Evolutionary conservation across 2,888 invertebrate species (phyloP).

Genomic region (Eristalinus aeneus): DNA sequence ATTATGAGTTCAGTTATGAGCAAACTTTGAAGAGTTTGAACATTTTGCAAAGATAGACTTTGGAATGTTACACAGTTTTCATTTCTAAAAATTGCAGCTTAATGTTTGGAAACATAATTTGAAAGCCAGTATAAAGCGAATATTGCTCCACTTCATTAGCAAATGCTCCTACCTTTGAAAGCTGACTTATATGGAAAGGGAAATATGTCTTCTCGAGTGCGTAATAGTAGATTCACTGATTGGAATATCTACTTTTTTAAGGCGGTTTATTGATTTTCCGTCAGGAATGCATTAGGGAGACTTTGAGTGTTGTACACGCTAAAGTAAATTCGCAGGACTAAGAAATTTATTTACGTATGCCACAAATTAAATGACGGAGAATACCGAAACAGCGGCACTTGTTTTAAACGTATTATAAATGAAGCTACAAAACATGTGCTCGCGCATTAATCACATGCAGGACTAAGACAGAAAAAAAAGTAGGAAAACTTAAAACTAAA

Average conservation of each 20-base stretch:
- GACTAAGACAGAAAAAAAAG: slow-evolving; percentile 26
- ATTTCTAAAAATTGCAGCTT: no score
- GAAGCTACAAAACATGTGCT: background rate
- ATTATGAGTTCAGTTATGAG: no score
- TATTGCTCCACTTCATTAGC: background rate
- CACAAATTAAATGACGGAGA: no score
- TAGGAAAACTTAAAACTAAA: slow-evolving; percentile 75
- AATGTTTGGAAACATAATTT: no score
- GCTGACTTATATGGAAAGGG: background rate
- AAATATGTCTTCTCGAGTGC: slow-evolving; percentile 48
- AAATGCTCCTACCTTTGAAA: background rate
- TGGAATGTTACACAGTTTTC: no score
- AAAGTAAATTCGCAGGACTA: slow-evolving; percentile 66
- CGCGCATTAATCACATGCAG: background rate
- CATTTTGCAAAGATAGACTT: no score
- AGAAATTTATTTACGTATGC: background rate
- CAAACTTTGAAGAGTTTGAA: no score
- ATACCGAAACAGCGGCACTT: no score
- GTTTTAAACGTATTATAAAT: background rate
- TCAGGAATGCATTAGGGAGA: slow-evolving; percentile 62
- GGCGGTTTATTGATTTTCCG: slow-evolving; percentile 59
- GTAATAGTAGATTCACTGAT: slow-evolving; percentile 19
- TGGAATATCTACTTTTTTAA: slow-evolving; percentile 20
- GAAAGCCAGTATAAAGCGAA: no score
- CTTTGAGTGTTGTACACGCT: slow-evolving; percentile 45